A percentile compares a stretch with the other conserved stretches of the same genome.
These are phyloP conservation scores for Eristalinus aeneus DNA, from an alignment of 2,888 invertebrate species.

Conservation along the genomic window DNA sequence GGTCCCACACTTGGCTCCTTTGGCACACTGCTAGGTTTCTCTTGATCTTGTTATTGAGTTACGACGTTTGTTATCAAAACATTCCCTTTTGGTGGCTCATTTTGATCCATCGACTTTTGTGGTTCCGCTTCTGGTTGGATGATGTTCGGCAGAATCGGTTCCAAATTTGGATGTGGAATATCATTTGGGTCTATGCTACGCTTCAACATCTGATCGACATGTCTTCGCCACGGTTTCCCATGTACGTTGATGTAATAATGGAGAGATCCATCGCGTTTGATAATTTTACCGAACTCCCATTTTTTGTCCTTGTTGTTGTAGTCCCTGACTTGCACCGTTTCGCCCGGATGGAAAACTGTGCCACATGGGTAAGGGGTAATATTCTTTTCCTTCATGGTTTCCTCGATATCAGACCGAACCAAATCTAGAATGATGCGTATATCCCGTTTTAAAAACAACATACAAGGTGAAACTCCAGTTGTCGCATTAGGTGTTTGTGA, in stretches of 20 bases:
- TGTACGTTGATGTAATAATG: neutral
- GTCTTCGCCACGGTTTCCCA: too few relatives aligned
- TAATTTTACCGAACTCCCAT: neutral
- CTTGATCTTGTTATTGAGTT: too few relatives aligned
- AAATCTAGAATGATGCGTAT: neutral
- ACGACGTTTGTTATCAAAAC: too few relatives aligned
- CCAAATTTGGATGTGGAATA: too few relatives aligned
- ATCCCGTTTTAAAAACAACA: neutral
- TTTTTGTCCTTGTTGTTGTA: slow-evolving; percentile 1
- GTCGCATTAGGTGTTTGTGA: neutral
- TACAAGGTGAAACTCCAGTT: neutral
- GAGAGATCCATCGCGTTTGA: neutral
- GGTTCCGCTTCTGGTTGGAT: too few relatives aligned
- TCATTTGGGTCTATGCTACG: too few relatives aligned
- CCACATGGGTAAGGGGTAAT: neutral
- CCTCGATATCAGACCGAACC: neutral
- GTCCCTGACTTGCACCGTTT: slow-evolving; percentile 4
- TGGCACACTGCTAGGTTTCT: too few relatives aligned
- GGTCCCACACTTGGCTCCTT: too few relatives aligned
- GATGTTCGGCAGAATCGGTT: too few relatives aligned
- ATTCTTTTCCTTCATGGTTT: neutral
- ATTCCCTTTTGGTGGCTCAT: neutral
- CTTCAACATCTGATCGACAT: too few relatives aligned
- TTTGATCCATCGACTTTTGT: too few relatives aligned
- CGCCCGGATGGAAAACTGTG: neutral